Evolutionary conservation across 64 coral and sea anemone genomes (phyloP), one percentile per base, ranked within the genome.

Genomic region (Dendrophyllia cribrosa): DNA sequence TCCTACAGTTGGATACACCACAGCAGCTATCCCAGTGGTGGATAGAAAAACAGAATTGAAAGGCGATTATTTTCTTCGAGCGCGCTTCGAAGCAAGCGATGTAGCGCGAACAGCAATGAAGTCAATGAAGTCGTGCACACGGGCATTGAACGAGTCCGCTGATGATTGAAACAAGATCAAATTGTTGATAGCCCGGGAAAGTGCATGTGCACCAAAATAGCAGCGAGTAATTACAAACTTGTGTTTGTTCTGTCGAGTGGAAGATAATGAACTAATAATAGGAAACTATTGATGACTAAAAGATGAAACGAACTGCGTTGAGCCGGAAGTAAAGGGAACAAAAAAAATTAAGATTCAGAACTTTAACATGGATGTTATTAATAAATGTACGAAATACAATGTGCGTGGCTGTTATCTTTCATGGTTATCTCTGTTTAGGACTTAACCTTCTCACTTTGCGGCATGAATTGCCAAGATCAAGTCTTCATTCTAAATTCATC

Each of bases 151-250:
- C 13, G 9, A 79, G 26, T 13, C 24, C 9, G 62, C 45, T 46
- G 80, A 67, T 84, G 62, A 84, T 84, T 68, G 62, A 84, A 84
- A 84, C 80, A 84, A 84, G 60, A 84, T 84, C 61, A 67, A 84
- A 84, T 43, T 84, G 80, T 51, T 84, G 80, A 84, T 84, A 84
- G 80, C 61, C 2, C 80, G 80, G 61, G 67, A 75, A 67, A 84
- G 62, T 49, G 17, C 45, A 13, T 44, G 11, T 17, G 45, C 10
- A 67, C 63, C 12, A 84, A 84, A 84, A 84, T 84, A 84, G 80
- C 19, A 84, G 6, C 17, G n/a, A 15, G 5, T 84, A 67, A 84
- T 84, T 67, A 21, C 60, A 67, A 84, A 49, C 61, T 66, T 66
- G 8, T 68, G 80, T 68, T 51, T 84, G 80, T 51, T 24, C 60